Conservation (phyloP, 2,888 invertebrate genomes). For the Lithophane leautieri region DNA sequence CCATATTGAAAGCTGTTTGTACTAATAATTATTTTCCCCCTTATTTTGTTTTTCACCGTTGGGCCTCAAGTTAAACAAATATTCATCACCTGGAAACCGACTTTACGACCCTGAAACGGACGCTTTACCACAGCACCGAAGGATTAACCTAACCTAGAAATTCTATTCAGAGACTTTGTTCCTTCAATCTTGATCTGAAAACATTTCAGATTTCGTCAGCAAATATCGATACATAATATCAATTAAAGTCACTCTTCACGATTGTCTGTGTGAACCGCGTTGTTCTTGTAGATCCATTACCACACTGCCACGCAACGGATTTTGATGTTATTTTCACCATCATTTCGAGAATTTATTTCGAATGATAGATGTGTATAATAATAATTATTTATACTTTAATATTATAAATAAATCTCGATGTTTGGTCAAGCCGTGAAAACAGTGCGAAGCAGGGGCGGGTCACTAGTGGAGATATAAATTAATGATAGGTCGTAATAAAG, state of each 20-base stretch:
- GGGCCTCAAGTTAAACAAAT: neutral
- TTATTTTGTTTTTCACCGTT: neutral
- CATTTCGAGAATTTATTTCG: neutral
- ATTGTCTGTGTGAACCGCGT: neutral
- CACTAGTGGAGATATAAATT: slow-evolving; percentile 1
- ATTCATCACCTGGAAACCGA: neutral
- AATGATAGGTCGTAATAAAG: slow-evolving; percentile 45
- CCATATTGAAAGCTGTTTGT: neutral
- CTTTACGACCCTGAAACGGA: neutral
- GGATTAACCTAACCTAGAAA: neutral
- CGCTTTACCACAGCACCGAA: neutral
- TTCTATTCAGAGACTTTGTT: neutral
- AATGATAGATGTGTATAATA: neutral
- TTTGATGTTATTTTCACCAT: neutral
- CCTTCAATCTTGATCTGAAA: slow-evolving; percentile 2
- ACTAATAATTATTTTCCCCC: too few species aligned
- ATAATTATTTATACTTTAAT: neutral
- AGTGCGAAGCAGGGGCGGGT: neutral
- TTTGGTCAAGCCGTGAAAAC: neutral
- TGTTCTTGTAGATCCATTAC: neutral
- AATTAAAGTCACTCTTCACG: neutral
- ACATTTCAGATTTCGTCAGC: neutral
- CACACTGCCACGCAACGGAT: too few species aligned
- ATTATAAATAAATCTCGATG: neutral
- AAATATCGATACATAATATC: neutral